Evolutionary conservation across 2,888 invertebrate species (phyloP).

Genomic region (Napeogenes inachia): DNA sequence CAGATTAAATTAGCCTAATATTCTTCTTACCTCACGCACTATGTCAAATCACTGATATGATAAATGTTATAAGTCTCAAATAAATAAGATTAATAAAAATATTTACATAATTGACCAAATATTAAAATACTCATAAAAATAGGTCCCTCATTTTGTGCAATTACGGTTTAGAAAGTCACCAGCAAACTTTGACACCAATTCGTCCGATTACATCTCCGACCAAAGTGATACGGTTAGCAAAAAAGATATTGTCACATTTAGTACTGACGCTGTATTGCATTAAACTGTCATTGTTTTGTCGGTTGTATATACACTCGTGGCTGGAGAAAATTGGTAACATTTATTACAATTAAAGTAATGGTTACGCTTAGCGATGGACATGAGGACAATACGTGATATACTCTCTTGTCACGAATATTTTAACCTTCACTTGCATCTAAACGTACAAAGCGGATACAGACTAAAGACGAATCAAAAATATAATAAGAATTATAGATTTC

Average conservation of each 20-base stretch:
- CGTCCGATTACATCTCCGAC: slow-evolving; percentile 55
- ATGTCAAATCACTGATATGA: background rate
- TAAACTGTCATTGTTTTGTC: background rate
- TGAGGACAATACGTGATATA: slow-evolving; percentile 48
- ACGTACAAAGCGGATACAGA: background rate
- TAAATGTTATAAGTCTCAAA: background rate
- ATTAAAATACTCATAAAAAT: background rate
- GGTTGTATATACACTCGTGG: slow-evolving; percentile 33
- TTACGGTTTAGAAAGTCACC: slow-evolving; percentile 56
- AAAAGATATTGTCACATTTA: background rate
- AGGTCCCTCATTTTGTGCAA: slow-evolving; percentile 5
- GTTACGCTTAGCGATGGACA: slow-evolving; percentile 39
- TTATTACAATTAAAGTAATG: slow-evolving; percentile 58
- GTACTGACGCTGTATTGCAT: background rate
- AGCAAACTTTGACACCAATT: slow-evolving; percentile 32
- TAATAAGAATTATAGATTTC: background rate
- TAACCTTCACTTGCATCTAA: background rate
- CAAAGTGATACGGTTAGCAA: slow-evolving; percentile 13
- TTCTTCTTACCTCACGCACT: background rate
- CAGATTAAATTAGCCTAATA: no score
- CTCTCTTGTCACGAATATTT: slow-evolving; percentile 12
- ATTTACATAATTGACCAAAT: slow-evolving; percentile 1
- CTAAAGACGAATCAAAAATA: background rate
- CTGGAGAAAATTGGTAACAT: slow-evolving; percentile 65
- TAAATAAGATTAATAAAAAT: background rate